phyloP scores from a whole-genome alignment of 2,113 vertebrate genomes.

The Rutilus rutilus region DNA sequence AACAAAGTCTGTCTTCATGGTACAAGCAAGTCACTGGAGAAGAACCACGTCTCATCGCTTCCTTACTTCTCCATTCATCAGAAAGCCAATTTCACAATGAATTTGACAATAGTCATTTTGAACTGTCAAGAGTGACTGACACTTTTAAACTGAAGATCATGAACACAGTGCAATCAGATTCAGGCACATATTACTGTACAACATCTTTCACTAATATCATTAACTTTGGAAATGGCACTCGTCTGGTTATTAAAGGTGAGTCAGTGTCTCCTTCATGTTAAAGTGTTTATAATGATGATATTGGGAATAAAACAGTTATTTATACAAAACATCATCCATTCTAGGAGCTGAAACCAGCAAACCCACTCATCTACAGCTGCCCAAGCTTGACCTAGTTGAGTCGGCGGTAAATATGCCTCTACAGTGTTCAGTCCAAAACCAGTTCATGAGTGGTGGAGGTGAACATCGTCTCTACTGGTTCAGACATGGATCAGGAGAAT shows the following conservation, averaged over 20 bases:
- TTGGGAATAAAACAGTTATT: not conserved
- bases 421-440: conserved; percentile 48
- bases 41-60: conserved; percentile 22
- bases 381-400: not conserved
- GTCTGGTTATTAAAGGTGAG: conserved; percentile 4
- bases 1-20: not conserved
- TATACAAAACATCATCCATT: not conserved
- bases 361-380: not conserved
- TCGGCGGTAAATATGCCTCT: conserved; percentile 41
- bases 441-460: not conserved
- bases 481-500: conserved; percentile 46
- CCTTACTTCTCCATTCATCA: not conserved
- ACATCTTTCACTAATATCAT: not conserved
- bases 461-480: conserved; percentile 54
- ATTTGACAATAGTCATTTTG: not conserved
- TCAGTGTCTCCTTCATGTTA: not conserved
- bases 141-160: not conserved
- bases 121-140: not conserved
- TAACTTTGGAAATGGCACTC: not conserved
- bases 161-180: not conserved
- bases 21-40: conserved; percentile 7
- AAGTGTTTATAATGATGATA: not conserved
- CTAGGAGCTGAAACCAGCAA: not conserved
- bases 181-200: not conserved
- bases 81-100: not conserved